phyloP scores from a whole-genome alignment of 2,888 invertebrate species.

The Ophion obscuratus region DNA sequence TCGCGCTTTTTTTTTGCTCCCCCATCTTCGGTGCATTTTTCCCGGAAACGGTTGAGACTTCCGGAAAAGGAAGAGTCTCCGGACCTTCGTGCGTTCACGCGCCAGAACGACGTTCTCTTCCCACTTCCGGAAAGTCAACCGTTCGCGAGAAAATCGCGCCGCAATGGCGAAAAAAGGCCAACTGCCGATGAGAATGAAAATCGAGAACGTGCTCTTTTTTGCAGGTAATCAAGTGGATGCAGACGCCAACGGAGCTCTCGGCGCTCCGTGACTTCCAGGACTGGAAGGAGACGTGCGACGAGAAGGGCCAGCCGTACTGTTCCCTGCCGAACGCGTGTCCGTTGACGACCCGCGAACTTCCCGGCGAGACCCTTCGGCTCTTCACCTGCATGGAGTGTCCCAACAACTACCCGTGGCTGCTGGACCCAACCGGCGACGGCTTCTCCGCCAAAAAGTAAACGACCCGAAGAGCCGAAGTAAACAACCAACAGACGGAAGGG shows the following conservation, averaged over 20 bases:
- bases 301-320: conserved; percentile 96
- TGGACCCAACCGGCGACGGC: conserved; percentile 97
- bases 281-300: conserved; percentile 98
- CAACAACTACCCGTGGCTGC: conserved; percentile 97
- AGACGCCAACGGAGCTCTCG: conserved; percentile 95
- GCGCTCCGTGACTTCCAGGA: conserved; percentile 95
- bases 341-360: conserved; percentile 94
- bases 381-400: conserved; percentile 99
- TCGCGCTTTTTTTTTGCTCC: conserved; percentile 39
- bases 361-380: conserved; percentile 95
- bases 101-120: too few relatives aligned
- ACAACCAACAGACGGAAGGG: not conserved
- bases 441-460: conserved; percentile 92
- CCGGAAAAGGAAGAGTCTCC: too few relatives aligned
- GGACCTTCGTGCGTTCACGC: too few relatives aligned
- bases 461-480: not conserved
- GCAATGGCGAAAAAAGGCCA: too few relatives aligned
- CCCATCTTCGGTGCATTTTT: not conserved
- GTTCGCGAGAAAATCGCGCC: too few relatives aligned
- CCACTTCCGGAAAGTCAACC: too few relatives aligned
- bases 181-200: not conserved
- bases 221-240: conserved; percentile 98
- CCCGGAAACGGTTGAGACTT: too few relatives aligned
- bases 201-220: not conserved
- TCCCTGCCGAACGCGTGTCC: conserved; percentile 96